Evolutionary conservation across 2,888 invertebrate species (phyloP), one percentile per base, ranked within the genome.

Genomic region (Operophtera brumata): DNA sequence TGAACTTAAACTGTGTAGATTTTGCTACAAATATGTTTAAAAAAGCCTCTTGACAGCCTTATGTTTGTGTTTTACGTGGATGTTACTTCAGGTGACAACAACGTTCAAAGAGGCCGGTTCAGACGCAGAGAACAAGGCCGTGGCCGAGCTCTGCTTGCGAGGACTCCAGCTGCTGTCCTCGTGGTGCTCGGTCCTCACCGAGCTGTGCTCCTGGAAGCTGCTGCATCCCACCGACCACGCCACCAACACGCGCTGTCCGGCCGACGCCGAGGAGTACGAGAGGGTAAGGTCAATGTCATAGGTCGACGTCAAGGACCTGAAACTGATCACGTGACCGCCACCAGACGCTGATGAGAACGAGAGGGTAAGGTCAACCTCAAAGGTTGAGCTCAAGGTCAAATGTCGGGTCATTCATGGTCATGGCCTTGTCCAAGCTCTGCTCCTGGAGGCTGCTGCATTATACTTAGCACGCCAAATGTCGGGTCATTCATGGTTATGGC

Each of bases 401-500:
- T 6, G 13, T 13, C 1, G n/a, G n/a, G n/a, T n/a, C n/a, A n/a
- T n/a, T n/a, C n/a, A n/a, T n/a, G n/a, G n/a, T n/a, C n/a, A n/a
- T n/a, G 56, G 97, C 98, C 44, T 96, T 99, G 0, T 98, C 98
- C 0, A 98, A 99, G 86, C 89, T 98, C 51, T 98, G 98, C 84
- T 97, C 98, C 0, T 99, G 99, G 99, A 99, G 99, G 87, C 91
- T 99, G 52, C 91, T 99, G 66, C 98, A 99, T 83, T 99, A 99
- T 0, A 99, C 99, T 0, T 99, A 99, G 89, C 97, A 97, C 79
- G 96, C 97, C 13, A 11, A 36, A 11, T 11, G 12, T 9, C 0
- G n/a, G n/a, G n/a, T n/a, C n/a, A n/a, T n/a, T n/a, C n/a, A n/a
- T n/a, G n/a, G n/a, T n/a, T n/a, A n/a, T n/a, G 56, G 97, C 98